A percentile compares a stretch with the other conserved stretches of the same genome.
phyloP scores from a whole-genome alignment of 2,797 vertebrate genomes.

The Zenarchopterus dispar region DNA sequence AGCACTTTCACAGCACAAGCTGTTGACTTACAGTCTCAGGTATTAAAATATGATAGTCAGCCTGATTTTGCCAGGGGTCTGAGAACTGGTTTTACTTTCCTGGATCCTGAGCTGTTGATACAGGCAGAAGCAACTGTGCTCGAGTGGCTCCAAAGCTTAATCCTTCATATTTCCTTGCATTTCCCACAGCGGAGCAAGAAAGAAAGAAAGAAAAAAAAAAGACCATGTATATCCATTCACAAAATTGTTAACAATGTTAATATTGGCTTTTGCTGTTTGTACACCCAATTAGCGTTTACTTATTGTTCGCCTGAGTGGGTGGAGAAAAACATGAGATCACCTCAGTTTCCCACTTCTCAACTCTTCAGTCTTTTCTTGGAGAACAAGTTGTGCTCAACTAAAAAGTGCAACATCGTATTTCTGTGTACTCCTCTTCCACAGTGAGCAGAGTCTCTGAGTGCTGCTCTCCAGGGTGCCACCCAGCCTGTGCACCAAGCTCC shows the following conservation, averaged over 20 bases:
- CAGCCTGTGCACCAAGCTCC: constrained; percentile 52
- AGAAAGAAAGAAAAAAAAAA: constrained; percentile 28
- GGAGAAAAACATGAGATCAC: constrained; percentile 34
- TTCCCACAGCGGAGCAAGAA: constrained; percentile 50
- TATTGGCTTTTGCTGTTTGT: constrained; percentile 50
- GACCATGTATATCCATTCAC: constrained; percentile 59
- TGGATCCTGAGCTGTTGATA: constrained; percentile 69
- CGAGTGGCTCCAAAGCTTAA: constrained; percentile 50
- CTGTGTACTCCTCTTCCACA: constrained; percentile 48
- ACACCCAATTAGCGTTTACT: constrained; percentile 57
- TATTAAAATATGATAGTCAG: constrained; percentile 59
- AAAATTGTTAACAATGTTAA: constrained; percentile 62
- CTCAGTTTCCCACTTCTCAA: constrained; percentile 53
- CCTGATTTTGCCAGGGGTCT: constrained; percentile 53
- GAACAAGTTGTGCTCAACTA: constrained; percentile 46
- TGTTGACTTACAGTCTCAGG: constrained; percentile 55
- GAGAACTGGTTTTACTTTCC: constrained; percentile 62
- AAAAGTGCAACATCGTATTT: constrained; percentile 50
- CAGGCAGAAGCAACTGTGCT: constrained; percentile 38
- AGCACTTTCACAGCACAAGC: constrained; percentile 62
- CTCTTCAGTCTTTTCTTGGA: constrained; percentile 41
- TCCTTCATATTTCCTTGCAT: constrained; percentile 34
- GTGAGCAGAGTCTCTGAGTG: constrained; percentile 63
- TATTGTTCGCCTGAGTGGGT: constrained; percentile 62
- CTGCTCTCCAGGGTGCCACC: constrained; percentile 62